A percentile compares a stretch with the other conserved stretches of the same genome.
phyloP scores from a whole-genome alignment of 2,113 vertebrate genomes.

The Epinephelus moara region DNA sequence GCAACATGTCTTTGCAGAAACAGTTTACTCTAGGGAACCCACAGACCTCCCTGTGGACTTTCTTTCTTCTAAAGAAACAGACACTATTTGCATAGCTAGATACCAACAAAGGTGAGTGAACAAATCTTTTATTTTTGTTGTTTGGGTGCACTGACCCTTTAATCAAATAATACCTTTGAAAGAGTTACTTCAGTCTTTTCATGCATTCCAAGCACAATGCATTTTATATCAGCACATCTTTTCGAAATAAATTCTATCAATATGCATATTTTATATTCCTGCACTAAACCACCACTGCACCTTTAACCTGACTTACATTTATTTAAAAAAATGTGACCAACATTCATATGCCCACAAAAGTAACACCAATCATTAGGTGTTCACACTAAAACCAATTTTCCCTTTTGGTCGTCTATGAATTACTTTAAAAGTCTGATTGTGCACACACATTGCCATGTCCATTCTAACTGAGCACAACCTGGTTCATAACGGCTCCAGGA shows the following conservation, averaged over 20 bases:
- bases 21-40: no score
- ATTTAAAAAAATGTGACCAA: background rate
- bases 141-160: background rate
- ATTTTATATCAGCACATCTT: background rate
- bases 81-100: background rate
- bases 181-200: background rate
- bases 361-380: background rate
- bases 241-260: background rate
- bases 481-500: constrained; percentile 12
- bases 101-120: background rate
- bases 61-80: background rate
- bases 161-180: background rate
- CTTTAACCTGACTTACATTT: background rate
- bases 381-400: background rate
- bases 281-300: background rate
- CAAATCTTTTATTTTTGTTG: background rate
- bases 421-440: background rate
- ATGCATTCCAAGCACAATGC: background rate
- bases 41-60: background rate
- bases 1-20: no score
- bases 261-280: background rate
- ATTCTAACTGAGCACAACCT: background rate
- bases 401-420: background rate
- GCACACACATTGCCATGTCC: constrained; percentile 4
- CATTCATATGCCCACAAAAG: background rate